Base-by-base conservation (phyloP, 2,113 vertebrate genomes). In the Poeciliopsis retropinna region DNA sequence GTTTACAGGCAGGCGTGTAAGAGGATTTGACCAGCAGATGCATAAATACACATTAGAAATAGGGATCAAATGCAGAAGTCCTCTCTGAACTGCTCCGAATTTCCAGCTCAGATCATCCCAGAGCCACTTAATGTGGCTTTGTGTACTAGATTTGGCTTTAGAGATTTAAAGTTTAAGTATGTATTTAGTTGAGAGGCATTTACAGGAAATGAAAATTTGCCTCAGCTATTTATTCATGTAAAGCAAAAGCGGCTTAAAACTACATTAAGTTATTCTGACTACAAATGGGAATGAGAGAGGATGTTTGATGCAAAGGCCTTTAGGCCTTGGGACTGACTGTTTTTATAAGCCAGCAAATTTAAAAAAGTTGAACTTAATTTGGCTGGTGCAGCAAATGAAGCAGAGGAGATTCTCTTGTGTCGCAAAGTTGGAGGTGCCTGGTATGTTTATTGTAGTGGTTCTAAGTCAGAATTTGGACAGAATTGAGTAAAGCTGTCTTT, bases 41-140 rank as follows among this genome's bases (percentile, higher is more conserved):
- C 76, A 86, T 88, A 86, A 88, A 88, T 70, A 75, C 88, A 87
- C 89, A 81, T 88, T 86, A 84, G 66, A 78, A 65, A 66, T 34
- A 19, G 63, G 66, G 84, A 90, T 88, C 57, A 86, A 88, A 78
- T 70, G 2, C 79, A 73, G 70, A 64, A 19, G 68, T 79, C 34
- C 41, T 78, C 70, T 61, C 75, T 85, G 71, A 77, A 73, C 80
- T 70, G 74, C 69, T 73, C 47, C 34, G 32, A 72, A 74, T 84
- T 69, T 85, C 15, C 72, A 64, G 78, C 84, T 78, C 34, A 29
- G 60, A 82, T 83, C 78, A 81, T 66, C 84, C 67, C 73, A 72
- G 79, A 82, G 80, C 72, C 76, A 78, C 83, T 87, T 80, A 81
- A 57, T 5, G 7, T 37, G 67, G 80, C 67, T 83, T 82, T 79